phyloP scores from a whole-genome alignment of 2,797 vertebrate species.

The Periophthalmus magnuspinnatus region DNA sequence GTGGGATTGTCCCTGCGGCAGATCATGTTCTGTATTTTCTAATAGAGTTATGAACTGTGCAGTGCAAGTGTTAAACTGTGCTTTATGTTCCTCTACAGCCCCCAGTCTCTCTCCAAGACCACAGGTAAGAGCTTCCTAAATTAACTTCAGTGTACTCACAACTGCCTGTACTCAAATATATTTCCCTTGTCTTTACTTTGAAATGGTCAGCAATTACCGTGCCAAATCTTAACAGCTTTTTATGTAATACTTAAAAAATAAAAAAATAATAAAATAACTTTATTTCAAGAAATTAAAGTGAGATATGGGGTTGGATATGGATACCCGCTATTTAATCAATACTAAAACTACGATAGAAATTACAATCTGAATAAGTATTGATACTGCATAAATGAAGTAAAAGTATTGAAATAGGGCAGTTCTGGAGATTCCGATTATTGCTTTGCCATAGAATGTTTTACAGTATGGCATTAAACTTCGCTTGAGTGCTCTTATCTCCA shows the following conservation, averaged over 20 bases:
- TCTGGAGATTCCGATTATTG: too few relatives aligned
- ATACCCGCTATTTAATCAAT: too few relatives aligned
- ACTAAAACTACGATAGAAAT: too few relatives aligned
- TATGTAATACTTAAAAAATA: not conserved
- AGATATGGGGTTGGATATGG: not conserved
- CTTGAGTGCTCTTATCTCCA: too few relatives aligned
- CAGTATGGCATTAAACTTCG: too few relatives aligned
- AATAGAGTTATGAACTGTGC: conserved; percentile 29
- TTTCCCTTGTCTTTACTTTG: not conserved
- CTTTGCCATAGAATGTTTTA: too few relatives aligned
- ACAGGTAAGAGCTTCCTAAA: conserved; percentile 66
- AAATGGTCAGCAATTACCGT: too few relatives aligned
- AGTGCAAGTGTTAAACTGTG: conserved; percentile 44
- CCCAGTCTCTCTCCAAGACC: conserved; percentile 75
- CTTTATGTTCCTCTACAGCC: conserved; percentile 64
- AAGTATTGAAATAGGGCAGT: too few relatives aligned
- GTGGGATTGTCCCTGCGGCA: conserved; percentile 41
- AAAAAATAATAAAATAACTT: not conserved
- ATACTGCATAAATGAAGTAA: too few relatives aligned
- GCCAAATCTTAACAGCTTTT: not conserved
- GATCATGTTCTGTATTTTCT: conserved; percentile 40
- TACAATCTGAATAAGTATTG: too few relatives aligned
- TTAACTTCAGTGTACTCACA: conserved; percentile 2
- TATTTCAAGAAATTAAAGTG: not conserved
- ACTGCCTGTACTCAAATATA: not conserved